phyloP scores from a whole-genome alignment of 2,888 invertebrate species.

The Melieria picta region DNA sequence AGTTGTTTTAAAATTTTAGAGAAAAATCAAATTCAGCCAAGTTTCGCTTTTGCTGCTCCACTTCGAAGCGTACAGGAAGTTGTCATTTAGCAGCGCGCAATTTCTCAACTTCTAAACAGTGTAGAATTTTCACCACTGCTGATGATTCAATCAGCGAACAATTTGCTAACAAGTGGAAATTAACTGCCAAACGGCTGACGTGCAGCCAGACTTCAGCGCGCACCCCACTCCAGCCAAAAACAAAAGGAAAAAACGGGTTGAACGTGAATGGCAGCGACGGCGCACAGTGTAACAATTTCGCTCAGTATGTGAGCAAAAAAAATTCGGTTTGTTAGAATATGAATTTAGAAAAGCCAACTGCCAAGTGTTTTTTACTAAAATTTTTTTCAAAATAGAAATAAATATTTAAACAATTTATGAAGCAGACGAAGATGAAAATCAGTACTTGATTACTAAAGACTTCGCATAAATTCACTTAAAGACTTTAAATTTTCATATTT shows the following conservation, averaged over 20 bases:
- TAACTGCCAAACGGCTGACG: conserved; percentile 9
- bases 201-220: background rate
- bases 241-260: background rate
- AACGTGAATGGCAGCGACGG: background rate
- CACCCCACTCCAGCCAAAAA: background rate
- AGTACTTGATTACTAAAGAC: no score
- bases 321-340: no score
- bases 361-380: no score
- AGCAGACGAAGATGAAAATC: no score
- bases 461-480: no score
- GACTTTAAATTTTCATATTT: no score
- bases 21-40: background rate
- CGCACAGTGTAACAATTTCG: background rate
- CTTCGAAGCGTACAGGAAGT: background rate
- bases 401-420: no score
- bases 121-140: background rate
- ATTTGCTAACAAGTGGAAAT: conserved; percentile 17
- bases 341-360: no score
- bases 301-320: background rate
- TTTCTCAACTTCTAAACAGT: background rate
- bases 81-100: background rate
- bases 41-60: background rate
- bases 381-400: no score
- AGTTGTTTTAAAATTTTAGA: no score
- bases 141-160: conserved; percentile 19